Evolutionary conservation across 2,888 invertebrate species (phyloP).

Genomic region (Ormyrus thymus): DNA sequence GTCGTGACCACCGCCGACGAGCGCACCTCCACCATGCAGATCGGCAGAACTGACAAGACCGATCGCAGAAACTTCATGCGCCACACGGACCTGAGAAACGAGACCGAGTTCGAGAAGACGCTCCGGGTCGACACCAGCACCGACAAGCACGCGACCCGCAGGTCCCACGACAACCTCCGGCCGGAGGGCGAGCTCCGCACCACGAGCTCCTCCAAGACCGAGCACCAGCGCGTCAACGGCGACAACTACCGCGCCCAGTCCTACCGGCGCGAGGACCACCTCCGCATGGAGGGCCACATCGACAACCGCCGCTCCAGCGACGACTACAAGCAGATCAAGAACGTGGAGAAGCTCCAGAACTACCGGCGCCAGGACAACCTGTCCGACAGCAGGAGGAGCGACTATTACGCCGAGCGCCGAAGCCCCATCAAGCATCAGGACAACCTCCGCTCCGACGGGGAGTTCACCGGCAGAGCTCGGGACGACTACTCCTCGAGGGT

Average conservation of each 20-base stretch:
- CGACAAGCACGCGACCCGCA: conserved; percentile 23
- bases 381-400: conserved; percentile 78
- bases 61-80: conserved; percentile 45
- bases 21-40: conserved; percentile 46
- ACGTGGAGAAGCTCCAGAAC: conserved; percentile 77
- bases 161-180: conserved; percentile 13
- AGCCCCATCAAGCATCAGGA: conserved; percentile 66
- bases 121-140: conserved; percentile 30
- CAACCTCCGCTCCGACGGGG: conserved; percentile 72
- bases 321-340: conserved; percentile 78
- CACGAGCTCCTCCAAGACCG: background rate
- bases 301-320: conserved; percentile 76
- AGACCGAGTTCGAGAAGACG: conserved; percentile 50
- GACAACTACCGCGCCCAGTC: conserved; percentile 41
- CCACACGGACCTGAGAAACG: conserved; percentile 44
- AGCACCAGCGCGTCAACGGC: conserved; percentile 37
- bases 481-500: conserved; percentile 78
- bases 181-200: conserved; percentile 32
- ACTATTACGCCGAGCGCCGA: conserved; percentile 70
- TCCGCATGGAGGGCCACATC: conserved; percentile 81
- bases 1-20: conserved; percentile 76
- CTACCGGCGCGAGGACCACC: conserved; percentile 79
- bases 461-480: conserved; percentile 76
- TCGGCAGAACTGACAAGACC: conserved; percentile 70
- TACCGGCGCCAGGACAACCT: conserved; percentile 75